Percentiles rank a stretch among this genome's conserved stretches.
phyloP scores from a whole-genome alignment of 2,797 vertebrate species.

The Helostoma temminkii region DNA sequence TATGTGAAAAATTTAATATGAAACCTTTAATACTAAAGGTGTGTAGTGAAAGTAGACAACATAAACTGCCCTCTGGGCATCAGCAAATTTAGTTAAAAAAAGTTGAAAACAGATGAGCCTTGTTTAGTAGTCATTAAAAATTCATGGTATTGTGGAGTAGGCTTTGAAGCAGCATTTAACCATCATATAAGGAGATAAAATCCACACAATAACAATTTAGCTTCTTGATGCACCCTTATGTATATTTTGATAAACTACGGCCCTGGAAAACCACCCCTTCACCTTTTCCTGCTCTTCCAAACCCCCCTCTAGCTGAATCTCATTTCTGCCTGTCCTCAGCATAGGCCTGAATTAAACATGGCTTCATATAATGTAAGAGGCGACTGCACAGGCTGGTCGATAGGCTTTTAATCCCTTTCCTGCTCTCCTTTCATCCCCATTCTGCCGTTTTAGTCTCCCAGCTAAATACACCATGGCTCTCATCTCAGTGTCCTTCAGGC shows the following conservation, averaged over 20 bases:
- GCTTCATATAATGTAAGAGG: conserved; percentile 77
- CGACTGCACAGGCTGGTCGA: conserved; percentile 74
- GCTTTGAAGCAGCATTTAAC: too few species aligned
- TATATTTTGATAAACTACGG: not conserved
- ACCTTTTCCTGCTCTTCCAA: not conserved
- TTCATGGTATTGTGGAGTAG: too few species aligned
- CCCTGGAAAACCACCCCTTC: not conserved
- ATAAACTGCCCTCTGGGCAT: too few species aligned
- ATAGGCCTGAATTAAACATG: conserved; percentile 79
- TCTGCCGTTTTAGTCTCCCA: conserved; percentile 61
- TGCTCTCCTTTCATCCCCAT: conserved; percentile 63
- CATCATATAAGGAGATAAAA: too few species aligned
- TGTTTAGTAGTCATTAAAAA: too few species aligned
- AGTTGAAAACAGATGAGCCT: too few species aligned
- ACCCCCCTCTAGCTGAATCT: conserved; percentile 47
- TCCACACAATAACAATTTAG: too few species aligned
- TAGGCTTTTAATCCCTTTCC: conserved; percentile 79
- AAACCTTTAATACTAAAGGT: too few species aligned
- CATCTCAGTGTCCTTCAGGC: conserved; percentile 66
- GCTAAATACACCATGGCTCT: conserved; percentile 68
- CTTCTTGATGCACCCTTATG: not conserved
- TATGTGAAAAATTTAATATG: too few species aligned
- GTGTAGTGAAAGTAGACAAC: too few species aligned
- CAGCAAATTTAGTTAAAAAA: too few species aligned
- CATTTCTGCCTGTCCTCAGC: conserved; percentile 54